Base-by-base conservation (phyloP, 2,888 invertebrate species). In the Galerucella nymphaeae region DNA sequence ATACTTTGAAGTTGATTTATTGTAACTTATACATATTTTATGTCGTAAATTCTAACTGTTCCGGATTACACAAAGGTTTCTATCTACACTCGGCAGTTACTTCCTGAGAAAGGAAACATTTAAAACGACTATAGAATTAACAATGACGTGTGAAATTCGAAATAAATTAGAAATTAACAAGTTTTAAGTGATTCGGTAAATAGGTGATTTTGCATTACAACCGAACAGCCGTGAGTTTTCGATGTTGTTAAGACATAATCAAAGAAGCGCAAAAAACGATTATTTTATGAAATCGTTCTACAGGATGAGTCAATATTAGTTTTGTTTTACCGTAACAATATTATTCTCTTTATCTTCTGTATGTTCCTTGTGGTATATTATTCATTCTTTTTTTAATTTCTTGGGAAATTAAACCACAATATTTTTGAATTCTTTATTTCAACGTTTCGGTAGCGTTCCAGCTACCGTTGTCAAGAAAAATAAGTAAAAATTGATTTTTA, bases 101-200 rank as follows among this genome's bases (percentile, higher is more conserved):
- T 67, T 67, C 67, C 67, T 67, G 58, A 67, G 48, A 67, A 67
- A 67, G 66, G 66, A 66, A 57, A 45, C 23, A 16, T 67, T 42
- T 67, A 48, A 50, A 66, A 66, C 58, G 58, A 11, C 41, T 41
- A 55, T 67, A 67, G 23, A 67, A 67, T 67, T 67, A 45, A 67
- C 59, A 59, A 67, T 23, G 50, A 66, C 45, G 66, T 66, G 66
- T 42, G 57, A 66, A 66, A 67, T 67, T 16, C 16, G 59, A 59
- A 48, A 16, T 30, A 59, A 59, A 59, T 67, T 45, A 42, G 67
- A 59, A 67, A 59, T 42, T 59, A 59, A 57, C 57, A 45, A 58
- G 42, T 66, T 16, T 63, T 13, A 14, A 16, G 14, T 23, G n/a
- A 45, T 41, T 64, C 14, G 16, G 41, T 45, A 13, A 18, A 48